Evolutionary conservation across 2,797 vertebrate genomes (phyloP), one percentile per base, ranked within the genome.

Genomic region (Sebastes diaconus): DNA sequence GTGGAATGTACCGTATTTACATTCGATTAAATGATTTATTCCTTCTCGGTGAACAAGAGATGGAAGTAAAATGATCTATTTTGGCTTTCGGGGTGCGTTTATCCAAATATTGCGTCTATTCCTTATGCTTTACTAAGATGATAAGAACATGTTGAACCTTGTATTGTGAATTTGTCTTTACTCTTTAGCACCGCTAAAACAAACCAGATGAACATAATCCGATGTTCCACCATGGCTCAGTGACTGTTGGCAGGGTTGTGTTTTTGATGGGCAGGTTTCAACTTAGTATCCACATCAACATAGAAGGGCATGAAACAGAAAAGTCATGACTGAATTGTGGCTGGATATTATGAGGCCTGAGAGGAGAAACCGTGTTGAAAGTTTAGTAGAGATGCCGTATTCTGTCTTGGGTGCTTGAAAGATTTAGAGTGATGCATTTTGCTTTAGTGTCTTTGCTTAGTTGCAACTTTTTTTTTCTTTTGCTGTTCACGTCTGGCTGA

Each of bases 1-100:
- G 39, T 82, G 32, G 6, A 86, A 81, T 73, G 46, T 77, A 67
- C 27, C 67, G 72, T 81, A 75, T 83, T 70, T 74, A 68, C 54
- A 73, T 76, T 25, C 66, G 46, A 70, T 68, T 36, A 30, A 66
- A 18, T 20, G 74, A 84, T 86, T 36, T 72, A 64, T 84, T 80
- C 27, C 8, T 46, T 80, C 25, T 75, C 34, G 55, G 3, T 59
- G 18, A 60, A 36, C 59, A 32, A 77, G 59, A 86, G 46, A 69
- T 69, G 30, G 30, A 84, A 58, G 55, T 70, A 57, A 74, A 84
- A 39, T 12, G 0, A 27, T 67, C 8, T 73, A 14, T 27, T 75
- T 61, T 39, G 27, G 18, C 80, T 73, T 73, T n/a, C 6, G 12
- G 61, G 18, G 74, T 71, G 60, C 16, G 7, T 82, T 60, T 75